A percentile compares a stretch with the other conserved stretches of the same genome.
phyloP scores from a whole-genome alignment of 2,888 invertebrate genomes.

The Iphiclides podalirius region DNA sequence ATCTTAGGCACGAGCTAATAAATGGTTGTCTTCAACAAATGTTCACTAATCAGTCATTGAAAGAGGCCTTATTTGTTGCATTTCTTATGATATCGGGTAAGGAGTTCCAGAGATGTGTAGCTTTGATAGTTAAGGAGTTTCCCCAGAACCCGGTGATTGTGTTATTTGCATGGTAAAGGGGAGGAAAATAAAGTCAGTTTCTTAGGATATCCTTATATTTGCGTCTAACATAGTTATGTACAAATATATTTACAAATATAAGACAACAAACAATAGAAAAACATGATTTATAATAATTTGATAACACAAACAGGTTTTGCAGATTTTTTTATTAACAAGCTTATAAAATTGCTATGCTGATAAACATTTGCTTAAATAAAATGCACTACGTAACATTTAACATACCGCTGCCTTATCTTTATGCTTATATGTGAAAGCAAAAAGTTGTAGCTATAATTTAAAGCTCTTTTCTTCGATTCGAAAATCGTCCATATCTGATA shows the following conservation, averaged over 20 bases:
- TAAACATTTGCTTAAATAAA: not conserved
- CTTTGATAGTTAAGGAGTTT: too few species aligned
- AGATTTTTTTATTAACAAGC: not conserved
- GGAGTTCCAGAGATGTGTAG: too few species aligned
- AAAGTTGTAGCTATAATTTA: not conserved
- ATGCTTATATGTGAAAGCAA: not conserved
- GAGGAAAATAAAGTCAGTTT: not conserved
- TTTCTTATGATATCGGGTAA: too few species aligned
- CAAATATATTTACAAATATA: slow-evolving; percentile 11
- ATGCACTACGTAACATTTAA: not conserved
- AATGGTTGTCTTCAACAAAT: too few species aligned
- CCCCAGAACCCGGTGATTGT: not conserved
- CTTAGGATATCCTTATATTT: slow-evolving; percentile 6
- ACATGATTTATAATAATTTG: not conserved
- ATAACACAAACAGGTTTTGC: not conserved
- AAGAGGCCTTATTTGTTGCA: too few species aligned
- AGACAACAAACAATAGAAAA: slow-evolving; percentile 5
- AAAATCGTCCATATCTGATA: not conserved
- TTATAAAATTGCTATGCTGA: not conserved
- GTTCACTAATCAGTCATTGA: too few species aligned
- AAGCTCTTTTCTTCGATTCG: not conserved
- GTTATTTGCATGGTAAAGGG: not conserved
- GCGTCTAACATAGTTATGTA: slow-evolving; percentile 15
- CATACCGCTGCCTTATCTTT: not conserved
- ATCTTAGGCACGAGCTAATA: too few species aligned